Evolutionary conservation across 2,113 vertebrate species (phyloP), one percentile per base, ranked within the genome.

Genomic region (Megatriorchis doriae): DNA sequence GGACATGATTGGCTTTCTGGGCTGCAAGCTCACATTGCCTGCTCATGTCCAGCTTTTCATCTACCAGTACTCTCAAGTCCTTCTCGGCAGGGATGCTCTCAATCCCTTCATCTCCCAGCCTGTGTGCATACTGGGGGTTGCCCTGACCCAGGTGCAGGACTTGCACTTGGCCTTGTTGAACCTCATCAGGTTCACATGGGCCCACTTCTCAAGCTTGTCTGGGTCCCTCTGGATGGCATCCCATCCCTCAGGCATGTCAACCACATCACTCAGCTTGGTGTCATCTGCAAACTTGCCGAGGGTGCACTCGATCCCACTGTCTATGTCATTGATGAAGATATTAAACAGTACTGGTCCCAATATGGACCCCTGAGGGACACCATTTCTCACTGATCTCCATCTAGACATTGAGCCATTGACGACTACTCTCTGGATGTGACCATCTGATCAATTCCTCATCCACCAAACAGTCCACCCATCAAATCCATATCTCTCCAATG

Each of bases 171-270:
- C 52, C 15, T 47, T 81, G 21, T 38, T 32, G n/a, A 32, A 48
- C 11, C 6, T 48, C n/a, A 48, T 26, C 13, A 82, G 16, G 16
- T 38, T 47, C 34, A 48, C 29, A 27, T 3, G 1, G 29, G 43
- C 17, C 14, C n/a, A 59, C 10, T 48, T 70, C 17, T 70, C 0
- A 0, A 34, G n/a, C 17, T 48, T 82, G n/a, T 70, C n/a, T 13
- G 7, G 17, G 19, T 40, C 31, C 19, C 15, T 48, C 43, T 36
- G 20, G 20, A 45, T 43, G 38, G 9, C 32, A 36, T 53, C 25
- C 25, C 5, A 1, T 53, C 10, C 23, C 12, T 36, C 20, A 6
- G 45, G 10, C 0, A 0, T 62, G 47, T 45, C 9, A 13, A 6
- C 47, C 1, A 1, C 9, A 45, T 18, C 38, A 45, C 38, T 38